Evolutionary conservation across 1,140 invertebrate species (phyloP).

Genomic region (Papilio helenus): DNA sequence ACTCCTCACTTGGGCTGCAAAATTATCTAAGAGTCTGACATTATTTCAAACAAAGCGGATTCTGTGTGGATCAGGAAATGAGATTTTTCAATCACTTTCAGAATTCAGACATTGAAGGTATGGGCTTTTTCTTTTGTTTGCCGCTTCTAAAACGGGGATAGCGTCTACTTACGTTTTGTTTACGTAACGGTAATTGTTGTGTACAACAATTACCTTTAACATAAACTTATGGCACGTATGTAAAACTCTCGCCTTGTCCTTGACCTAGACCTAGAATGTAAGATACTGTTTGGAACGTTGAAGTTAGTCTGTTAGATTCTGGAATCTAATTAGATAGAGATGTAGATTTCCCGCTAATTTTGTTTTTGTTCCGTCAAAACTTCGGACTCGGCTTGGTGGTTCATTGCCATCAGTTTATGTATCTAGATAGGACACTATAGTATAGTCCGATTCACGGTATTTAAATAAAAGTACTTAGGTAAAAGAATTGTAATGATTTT

Average conservation of each 20-base stretch:
- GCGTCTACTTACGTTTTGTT: constrained; percentile 8
- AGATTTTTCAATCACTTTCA: too few relatives aligned
- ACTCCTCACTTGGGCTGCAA: too few relatives aligned
- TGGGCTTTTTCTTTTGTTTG: background rate
- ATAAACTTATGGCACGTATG: background rate
- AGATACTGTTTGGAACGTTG: background rate
- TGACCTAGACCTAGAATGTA: background rate
- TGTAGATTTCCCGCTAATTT: too few relatives aligned
- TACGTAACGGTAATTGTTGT: constrained; percentile 5
- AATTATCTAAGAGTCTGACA: too few relatives aligned
- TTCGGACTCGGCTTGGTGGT: background rate
- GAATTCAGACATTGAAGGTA: too few relatives aligned
- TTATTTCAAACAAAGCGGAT: too few relatives aligned
- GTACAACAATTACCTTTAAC: constrained; percentile 11
- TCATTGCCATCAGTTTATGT: background rate
- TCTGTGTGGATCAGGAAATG: too few relatives aligned
- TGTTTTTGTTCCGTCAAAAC: too few relatives aligned
- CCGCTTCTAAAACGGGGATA: background rate
- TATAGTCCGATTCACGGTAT: background rate
- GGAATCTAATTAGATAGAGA: too few relatives aligned
- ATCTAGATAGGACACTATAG: background rate
- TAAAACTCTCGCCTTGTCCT: background rate
- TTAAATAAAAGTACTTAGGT: background rate
- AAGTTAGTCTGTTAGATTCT: too few relatives aligned
- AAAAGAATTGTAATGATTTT: background rate